Evolutionary conservation across 2,888 invertebrate species (phyloP), one percentile per base, ranked within the genome.

Genomic region (Acleris emargana): DNA sequence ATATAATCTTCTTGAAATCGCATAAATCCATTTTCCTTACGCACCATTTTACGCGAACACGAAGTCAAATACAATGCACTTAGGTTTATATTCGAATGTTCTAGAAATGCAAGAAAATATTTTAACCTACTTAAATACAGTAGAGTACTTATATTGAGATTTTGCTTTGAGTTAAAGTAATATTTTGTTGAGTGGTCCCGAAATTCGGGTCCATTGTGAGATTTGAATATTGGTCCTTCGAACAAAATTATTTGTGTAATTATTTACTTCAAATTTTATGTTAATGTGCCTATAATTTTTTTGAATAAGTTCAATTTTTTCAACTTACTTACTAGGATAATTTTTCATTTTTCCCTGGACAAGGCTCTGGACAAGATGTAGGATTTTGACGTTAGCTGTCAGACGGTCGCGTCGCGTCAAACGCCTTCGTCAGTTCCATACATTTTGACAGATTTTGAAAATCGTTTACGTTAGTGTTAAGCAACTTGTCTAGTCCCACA

Each of bases 1-100:
- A 55, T 22, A 22, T 55, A 52, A 60, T 60, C 52, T 60, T 43
- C 43, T 60, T 45, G 52, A 52, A 60, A 43, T 52, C 7, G 60
- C 18, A 51, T 43, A 43, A 25, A 43, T 60, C 28, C n/a, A 43
- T 60, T 60, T 52, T 18, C 52, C 43, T 52, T 28, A 18, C 6
- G 13, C 3, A 28, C n/a, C 3, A 11, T 5, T 4, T 28, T 13
- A 16, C n/a, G 6, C 16, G 5, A 60, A 60, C 43, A 16, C 2
- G 28, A 13, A 43, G 28, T 45, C 25, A 28, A 52, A 43, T 2
- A 4, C 22, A 16, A 28, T 28, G 17, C 18, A 45, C 7, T 18
- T 18, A 7, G 13, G 43, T 17, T 50, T 3, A 16, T 25, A 28
- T 28, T 45, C 13, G 4, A 18, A 51, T 18, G 13, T 17, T 17